These are phyloP conservation scores for Crotalus horridus DNA, from an alignment of 2,113 vertebrate species.

Conservation along the genomic window DNA sequence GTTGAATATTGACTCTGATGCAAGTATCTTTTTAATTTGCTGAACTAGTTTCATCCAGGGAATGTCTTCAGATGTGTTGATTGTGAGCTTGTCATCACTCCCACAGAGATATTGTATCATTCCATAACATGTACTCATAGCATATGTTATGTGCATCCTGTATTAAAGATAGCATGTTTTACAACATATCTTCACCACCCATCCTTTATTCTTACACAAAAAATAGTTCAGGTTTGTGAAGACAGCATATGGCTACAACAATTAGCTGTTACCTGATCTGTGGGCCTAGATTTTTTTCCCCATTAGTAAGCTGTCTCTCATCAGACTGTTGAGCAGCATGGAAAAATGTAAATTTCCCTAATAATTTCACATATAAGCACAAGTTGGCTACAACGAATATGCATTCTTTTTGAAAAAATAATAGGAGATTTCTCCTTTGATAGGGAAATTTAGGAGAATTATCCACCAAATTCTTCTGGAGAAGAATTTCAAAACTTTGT, in stretches of 20 bases:
- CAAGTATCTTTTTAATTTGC: no score
- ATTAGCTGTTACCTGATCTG: background rate
- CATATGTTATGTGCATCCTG: background rate
- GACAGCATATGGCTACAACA: background rate
- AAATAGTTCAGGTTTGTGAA: background rate
- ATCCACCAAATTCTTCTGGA: background rate
- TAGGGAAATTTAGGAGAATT: background rate
- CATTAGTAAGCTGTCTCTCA: background rate
- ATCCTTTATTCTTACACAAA: background rate
- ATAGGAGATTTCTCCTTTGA: background rate
- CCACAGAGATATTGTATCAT: background rate
- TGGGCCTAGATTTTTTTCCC: background rate
- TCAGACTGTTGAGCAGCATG: background rate
- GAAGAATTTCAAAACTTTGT: background rate
- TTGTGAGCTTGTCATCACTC: background rate
- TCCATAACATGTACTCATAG: background rate
- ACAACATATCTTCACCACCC: background rate
- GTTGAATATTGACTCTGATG: background rate
- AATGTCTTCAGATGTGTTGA: background rate
- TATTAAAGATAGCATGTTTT: background rate
- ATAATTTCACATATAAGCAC: background rate
- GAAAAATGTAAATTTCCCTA: background rate
- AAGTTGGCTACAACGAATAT: background rate
- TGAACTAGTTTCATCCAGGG: background rate
- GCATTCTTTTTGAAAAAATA: background rate